Percentiles rank a stretch among this genome's conserved stretches.
These are phyloP conservation scores for Mesochorus sp. DNA, from an alignment of 2,888 invertebrate species.

Conservation along the genomic window DNA sequence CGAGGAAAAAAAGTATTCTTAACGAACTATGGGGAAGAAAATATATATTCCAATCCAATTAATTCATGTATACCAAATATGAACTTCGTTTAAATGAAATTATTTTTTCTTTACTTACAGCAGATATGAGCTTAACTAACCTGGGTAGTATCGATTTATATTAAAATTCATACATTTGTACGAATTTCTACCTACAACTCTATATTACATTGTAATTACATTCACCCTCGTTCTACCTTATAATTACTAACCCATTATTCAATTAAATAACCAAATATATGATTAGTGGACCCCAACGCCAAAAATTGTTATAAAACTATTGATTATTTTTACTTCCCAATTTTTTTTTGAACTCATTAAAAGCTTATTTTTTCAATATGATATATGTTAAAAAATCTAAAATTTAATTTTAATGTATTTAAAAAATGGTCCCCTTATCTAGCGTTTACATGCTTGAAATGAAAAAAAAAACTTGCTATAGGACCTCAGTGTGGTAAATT, in stretches of 20 bases:
- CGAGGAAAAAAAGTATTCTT: neutral
- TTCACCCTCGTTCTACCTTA: neutral
- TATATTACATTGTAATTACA: neutral
- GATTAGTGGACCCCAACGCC: no score
- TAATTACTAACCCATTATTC: neutral
- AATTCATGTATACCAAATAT: neutral
- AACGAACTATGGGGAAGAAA: neutral
- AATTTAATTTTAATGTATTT: no score
- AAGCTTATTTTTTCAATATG: no score
- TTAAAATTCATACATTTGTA: neutral
- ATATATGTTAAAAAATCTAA: no score
- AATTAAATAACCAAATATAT: no score
- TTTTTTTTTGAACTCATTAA: no score
- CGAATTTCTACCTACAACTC: neutral
- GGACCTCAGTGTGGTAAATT: no score
- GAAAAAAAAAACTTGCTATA: no score
- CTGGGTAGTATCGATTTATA: neutral
- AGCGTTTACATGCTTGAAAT: no score
- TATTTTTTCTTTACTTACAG: neutral
- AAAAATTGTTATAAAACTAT: no score
- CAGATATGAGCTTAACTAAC: neutral
- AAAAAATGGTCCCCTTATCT: no score
- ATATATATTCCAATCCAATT: neutral
- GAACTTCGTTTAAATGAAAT: neutral
- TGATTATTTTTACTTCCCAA: no score